Conservation (phyloP, 2,113 vertebrate genomes). For the Tor tambroides region DNA sequence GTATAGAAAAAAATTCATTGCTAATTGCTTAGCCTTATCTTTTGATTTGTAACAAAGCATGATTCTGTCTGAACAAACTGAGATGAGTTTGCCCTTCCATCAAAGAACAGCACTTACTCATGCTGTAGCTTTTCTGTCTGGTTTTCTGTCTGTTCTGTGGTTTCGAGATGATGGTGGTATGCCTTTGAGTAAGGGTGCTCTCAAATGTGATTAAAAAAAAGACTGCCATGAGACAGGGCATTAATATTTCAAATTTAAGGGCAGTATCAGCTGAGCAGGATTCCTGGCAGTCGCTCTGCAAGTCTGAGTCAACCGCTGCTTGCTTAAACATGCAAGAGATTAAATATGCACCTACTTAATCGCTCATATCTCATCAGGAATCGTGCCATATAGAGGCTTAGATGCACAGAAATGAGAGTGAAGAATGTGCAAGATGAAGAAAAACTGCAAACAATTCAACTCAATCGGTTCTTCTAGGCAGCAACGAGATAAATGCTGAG, state of each 20-base stretch:
- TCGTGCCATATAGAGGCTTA: conserved; percentile 5
- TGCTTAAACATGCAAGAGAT: conserved; percentile 55
- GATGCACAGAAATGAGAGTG: neutral
- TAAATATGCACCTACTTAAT: conserved; percentile 58
- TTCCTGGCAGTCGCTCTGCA: conserved; percentile 50
- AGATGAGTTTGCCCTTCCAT: conserved; percentile 52
- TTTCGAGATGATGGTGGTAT: conserved; percentile 48
- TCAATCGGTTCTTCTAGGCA: neutral
- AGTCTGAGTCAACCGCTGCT: conserved; percentile 55
- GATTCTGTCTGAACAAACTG: conserved; percentile 51
- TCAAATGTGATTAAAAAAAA: conserved; percentile 63
- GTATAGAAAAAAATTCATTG: neutral
- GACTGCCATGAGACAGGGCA: conserved; percentile 58
- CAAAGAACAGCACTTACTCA: conserved; percentile 63
- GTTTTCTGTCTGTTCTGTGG: conserved; percentile 42
- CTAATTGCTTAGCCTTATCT: conserved; percentile 62
- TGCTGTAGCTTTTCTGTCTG: conserved; percentile 35
- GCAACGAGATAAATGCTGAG: neutral
- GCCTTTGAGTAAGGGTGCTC: conserved; percentile 50
- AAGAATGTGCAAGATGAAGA: neutral
- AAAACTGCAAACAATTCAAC: neutral
- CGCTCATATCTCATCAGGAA: conserved; percentile 58
- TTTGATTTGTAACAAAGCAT: conserved; percentile 58
- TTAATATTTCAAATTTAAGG: conserved; percentile 68
- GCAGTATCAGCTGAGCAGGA: conserved; percentile 48